Evolutionary conservation across 1,140 invertebrate genomes (phyloP), one percentile per base, ranked within the genome.

Genomic region (Oscheius sp.): DNA sequence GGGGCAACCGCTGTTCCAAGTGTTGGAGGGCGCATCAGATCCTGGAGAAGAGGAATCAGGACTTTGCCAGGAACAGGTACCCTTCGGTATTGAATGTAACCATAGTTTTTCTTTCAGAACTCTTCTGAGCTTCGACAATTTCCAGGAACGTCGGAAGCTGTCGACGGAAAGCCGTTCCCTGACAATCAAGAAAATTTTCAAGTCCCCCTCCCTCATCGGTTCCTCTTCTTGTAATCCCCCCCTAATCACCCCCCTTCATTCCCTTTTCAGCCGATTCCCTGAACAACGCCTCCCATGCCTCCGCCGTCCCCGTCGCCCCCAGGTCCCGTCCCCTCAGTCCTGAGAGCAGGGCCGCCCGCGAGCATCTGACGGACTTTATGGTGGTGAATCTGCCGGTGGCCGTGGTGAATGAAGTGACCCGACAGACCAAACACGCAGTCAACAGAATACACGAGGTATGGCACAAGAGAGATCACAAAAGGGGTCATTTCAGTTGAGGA

Each of bases 1-100:
- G 95, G 92, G 91, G 94, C 84, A 92, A 94, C 18, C 95, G 94
- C 84, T 99, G 96, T 85, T 97, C 95, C 29, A 91, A 94, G 86
- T 99, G 90, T 78, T 90, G 89, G 84, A 84, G 86, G 59, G 86
- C 88, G n/a, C 69, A 78, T 73, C 78, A 83, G 42, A 52, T 73
- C 1, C 65, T 79, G 58, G 45, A 80, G 38, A 81, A 82, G 49
- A 36, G 63, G 29, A 59, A 34, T 32, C 63, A 79, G 7, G 78
- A 82, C 46, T 80, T 71, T 49, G 61, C 65, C 15, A 65, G 66
- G 36, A 78, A 77, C 55, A 72, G 66, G 74, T 73, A 61, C 63
- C 36, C 15, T 74, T 63, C 28, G 18, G 64, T 20, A 23, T 26
- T 23, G 29, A 29, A 63, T 34, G 15, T 55, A 20, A 55, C 7